Percentiles rank a stretch among this genome's conserved stretches.
Conservation (phyloP, 2,888 invertebrate species). For the Palloptera scutellata region DNA sequence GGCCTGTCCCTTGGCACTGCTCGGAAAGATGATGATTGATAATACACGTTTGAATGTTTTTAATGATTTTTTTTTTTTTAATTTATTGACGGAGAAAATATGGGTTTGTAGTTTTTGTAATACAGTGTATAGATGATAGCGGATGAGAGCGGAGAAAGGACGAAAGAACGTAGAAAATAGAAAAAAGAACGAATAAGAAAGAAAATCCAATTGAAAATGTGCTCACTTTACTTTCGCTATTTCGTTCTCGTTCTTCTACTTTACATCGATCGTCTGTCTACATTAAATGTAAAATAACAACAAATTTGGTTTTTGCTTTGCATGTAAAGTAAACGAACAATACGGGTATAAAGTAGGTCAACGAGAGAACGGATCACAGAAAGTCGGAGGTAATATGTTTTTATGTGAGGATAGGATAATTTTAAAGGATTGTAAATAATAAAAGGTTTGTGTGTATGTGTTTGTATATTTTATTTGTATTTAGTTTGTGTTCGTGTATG, state of each 20-base stretch:
- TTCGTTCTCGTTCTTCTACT: too few relatives aligned
- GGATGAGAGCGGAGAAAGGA: not conserved
- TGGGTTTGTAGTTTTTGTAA: not conserved
- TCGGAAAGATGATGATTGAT: conserved; percentile 3
- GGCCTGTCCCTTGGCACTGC: conserved; percentile 59
- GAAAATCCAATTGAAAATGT: not conserved
- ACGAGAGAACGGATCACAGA: too few relatives aligned
- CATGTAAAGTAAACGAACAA: not conserved
- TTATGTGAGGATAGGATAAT: conserved; percentile 13
- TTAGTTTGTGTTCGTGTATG: conserved; percentile 28
- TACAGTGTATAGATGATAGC: not conserved
- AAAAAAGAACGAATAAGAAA: not conserved
- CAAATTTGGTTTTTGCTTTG: too few relatives aligned
- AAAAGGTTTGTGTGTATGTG: not conserved
- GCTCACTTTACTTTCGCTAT: too few relatives aligned
- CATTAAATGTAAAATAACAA: too few relatives aligned
- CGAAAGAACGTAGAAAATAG: conserved; percentile 1
- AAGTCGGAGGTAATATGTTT: too few relatives aligned
- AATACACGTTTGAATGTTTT: not conserved
- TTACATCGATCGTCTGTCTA: too few relatives aligned
- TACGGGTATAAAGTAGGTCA: too few relatives aligned
- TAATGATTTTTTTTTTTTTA: conserved; percentile 27
- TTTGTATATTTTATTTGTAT: conserved; percentile 7
- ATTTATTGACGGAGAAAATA: not conserved
- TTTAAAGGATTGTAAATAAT: conserved; percentile 5